Conservation (phyloP, 2,113 vertebrate species). For the Rhodinocichla rosea region DNA sequence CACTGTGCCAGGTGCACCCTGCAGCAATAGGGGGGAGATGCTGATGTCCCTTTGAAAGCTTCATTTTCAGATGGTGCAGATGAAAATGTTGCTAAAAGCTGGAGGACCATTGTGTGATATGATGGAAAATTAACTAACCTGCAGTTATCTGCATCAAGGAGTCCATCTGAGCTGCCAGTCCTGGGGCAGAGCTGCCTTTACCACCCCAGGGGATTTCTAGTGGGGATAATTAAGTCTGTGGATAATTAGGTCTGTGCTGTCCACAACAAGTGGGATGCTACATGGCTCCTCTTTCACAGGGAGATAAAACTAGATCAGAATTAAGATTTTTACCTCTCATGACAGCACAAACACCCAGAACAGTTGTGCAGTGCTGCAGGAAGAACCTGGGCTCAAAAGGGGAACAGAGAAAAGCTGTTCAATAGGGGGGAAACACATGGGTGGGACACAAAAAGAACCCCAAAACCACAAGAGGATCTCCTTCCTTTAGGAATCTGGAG, state of each 20-base stretch:
- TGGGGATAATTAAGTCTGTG: background rate
- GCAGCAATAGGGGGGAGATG: background rate
- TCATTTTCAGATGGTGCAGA: background rate
- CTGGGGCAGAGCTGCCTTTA: background rate
- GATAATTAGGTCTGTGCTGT: background rate
- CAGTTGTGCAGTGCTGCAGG: accelerated
- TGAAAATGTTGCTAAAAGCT: background rate
- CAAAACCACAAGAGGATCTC: background rate
- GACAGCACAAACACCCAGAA: background rate
- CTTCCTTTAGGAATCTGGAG: background rate
- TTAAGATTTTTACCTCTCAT: background rate
- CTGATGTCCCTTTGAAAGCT: background rate
- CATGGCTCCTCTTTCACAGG: background rate
- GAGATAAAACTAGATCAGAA: background rate
- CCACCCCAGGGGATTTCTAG: background rate
- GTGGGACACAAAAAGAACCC: background rate
- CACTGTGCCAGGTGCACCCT: background rate
- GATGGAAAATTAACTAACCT: background rate
- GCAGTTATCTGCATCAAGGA: background rate
- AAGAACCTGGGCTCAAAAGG: background rate
- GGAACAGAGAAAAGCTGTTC: background rate
- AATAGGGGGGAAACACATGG: background rate
- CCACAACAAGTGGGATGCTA: background rate
- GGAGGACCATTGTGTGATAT: background rate
- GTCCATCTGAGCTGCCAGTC: background rate